Evolutionary conservation across 2,797 vertebrate species (phyloP).

Genomic region (Aphelocoma californica): DNA sequence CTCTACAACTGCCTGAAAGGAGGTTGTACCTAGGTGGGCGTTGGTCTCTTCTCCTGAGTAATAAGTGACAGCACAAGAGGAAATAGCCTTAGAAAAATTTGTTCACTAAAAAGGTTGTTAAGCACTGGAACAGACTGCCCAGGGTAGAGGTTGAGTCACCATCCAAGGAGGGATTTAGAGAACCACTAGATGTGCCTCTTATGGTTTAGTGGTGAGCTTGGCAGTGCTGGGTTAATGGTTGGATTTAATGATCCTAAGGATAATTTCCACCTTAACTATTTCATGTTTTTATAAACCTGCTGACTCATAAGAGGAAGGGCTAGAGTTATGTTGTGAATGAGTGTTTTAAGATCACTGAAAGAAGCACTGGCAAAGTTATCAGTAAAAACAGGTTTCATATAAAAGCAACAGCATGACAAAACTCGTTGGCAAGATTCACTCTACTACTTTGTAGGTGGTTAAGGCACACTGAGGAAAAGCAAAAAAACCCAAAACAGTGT

Average conservation of each 20-base stretch:
- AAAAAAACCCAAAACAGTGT: not conserved
- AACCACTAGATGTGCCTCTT: not conserved
- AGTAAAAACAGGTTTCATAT: not conserved
- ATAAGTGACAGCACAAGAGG: not conserved
- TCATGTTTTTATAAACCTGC: not conserved
- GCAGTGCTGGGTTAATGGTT: not conserved
- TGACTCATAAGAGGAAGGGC: not conserved
- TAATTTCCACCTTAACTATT: not conserved
- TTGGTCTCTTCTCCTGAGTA: not conserved
- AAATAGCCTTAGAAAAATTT: not conserved
- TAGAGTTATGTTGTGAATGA: not conserved
- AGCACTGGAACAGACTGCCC: not conserved
- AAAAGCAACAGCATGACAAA: not conserved
- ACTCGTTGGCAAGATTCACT: rapidly evolving
- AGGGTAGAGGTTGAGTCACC: not conserved
- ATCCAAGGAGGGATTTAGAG: not conserved
- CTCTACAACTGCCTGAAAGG: not conserved
- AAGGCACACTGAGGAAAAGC: not conserved
- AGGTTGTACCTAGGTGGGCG: no score
- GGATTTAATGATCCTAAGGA: not conserved
- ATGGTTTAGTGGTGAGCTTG: not conserved
- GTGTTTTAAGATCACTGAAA: not conserved
- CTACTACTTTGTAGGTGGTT: not conserved
- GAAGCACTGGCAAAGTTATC: not conserved
- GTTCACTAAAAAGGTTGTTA: not conserved